phyloP scores from a whole-genome alignment of 2,888 invertebrate genomes.

The Heteromyza rotundicornis region DNA sequence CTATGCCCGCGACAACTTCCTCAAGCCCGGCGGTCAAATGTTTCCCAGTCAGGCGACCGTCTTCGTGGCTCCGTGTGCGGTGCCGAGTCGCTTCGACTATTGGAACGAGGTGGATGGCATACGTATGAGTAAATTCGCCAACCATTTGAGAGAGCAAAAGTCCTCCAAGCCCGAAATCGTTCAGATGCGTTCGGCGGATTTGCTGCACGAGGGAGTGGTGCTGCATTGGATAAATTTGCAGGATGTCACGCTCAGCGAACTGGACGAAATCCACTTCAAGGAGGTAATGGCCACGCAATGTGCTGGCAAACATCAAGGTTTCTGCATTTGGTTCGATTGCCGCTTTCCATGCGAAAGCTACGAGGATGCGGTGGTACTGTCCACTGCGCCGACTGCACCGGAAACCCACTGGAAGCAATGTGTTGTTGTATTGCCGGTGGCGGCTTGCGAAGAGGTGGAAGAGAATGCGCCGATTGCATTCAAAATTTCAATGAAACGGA shows the following conservation, averaged over 20 bases:
- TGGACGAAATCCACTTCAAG: slow-evolving; percentile 68
- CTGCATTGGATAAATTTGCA: slow-evolving; percentile 74
- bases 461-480: slow-evolving; percentile 73
- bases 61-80: slow-evolving; percentile 63
- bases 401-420: slow-evolving; percentile 97
- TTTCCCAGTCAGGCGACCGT: slow-evolving; percentile 75
- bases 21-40: slow-evolving; percentile 75
- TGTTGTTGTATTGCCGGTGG: slow-evolving; percentile 77
- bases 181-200: slow-evolving; percentile 65
- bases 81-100: slow-evolving; percentile 71
- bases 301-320: slow-evolving; percentile 72
- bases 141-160: slow-evolving; percentile 69
- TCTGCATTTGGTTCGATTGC: slow-evolving; percentile 84
- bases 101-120: slow-evolving; percentile 85
- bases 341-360: slow-evolving; percentile 71
- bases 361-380: slow-evolving; percentile 69
- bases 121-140: slow-evolving; percentile 73
- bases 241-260: slow-evolving; percentile 67
- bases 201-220: slow-evolving; percentile 71
- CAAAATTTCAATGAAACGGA: slow-evolving; percentile 67
- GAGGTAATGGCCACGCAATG: slow-evolving; percentile 66
- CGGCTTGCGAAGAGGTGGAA: slow-evolving; percentile 64
- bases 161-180: slow-evolving; percentile 71
- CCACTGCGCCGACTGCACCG: slow-evolving; percentile 77
- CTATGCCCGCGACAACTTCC: slow-evolving; percentile 78